Conservation (phyloP, 2,888 invertebrate species). For the Oxytorus armatus region DNA sequence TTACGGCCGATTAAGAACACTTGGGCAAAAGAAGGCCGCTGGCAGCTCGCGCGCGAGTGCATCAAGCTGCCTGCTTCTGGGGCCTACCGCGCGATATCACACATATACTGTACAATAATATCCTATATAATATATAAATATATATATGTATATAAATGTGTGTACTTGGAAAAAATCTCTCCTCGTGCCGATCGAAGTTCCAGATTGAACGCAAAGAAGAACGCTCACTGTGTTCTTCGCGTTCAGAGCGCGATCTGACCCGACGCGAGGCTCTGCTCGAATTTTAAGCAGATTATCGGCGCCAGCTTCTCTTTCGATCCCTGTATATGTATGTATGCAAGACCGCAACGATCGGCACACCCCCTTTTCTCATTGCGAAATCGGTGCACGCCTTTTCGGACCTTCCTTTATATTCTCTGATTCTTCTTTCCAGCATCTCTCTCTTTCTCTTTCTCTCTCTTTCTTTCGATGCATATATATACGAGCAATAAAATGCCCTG, state of each 20-base stretch:
- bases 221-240: conserved; percentile 44
- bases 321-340: neutral
- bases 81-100: conserved; percentile 50
- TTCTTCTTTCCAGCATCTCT: conserved; percentile 55
- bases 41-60: conserved; percentile 65
- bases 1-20: conserved; percentile 84
- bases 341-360: conserved; percentile 47
- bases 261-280: conserved; percentile 76
- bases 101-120: neutral
- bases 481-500: neutral
- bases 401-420: conserved; percentile 58
- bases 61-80: conserved; percentile 50
- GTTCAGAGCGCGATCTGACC: conserved; percentile 39
- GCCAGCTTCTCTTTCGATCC: conserved; percentile 53
- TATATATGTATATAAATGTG: too few species aligned
- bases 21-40: conserved; percentile 70
- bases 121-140: too few species aligned
- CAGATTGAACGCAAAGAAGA: conserved; percentile 74
- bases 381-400: conserved; percentile 70
- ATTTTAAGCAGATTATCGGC: conserved; percentile 82
- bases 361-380: conserved; percentile 73
- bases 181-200: conserved; percentile 73
- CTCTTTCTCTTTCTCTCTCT: conserved; percentile 23
- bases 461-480: neutral
- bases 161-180: conserved; percentile 31